phyloP scores from a whole-genome alignment of 2,797 vertebrate species.

The Picus viridis region DNA sequence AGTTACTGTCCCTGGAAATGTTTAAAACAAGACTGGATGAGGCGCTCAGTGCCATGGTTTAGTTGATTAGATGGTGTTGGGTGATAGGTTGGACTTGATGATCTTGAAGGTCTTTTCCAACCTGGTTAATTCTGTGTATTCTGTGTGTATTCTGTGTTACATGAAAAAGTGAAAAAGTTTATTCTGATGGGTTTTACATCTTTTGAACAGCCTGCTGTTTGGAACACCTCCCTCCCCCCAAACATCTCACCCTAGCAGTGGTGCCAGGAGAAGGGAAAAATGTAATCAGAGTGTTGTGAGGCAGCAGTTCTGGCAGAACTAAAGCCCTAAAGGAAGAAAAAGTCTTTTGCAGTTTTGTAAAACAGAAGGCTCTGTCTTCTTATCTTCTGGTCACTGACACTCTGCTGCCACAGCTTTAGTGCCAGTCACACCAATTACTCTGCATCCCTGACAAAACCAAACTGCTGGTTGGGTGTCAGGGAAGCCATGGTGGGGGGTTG shows the following conservation, averaged over 20 bases:
- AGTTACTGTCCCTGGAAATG: too few relatives aligned
- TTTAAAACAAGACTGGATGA: too few relatives aligned
- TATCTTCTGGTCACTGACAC: constrained; percentile 48
- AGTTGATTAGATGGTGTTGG: too few relatives aligned
- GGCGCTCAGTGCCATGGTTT: too few relatives aligned
- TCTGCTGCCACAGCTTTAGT: constrained; percentile 21
- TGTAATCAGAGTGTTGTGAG: background rate
- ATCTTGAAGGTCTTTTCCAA: too few relatives aligned
- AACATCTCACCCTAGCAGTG: too few relatives aligned
- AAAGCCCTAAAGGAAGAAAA: background rate
- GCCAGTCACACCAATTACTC: constrained; percentile 13
- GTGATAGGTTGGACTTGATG: too few relatives aligned
- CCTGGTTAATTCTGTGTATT: too few relatives aligned
- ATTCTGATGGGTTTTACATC: background rate
- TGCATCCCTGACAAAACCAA: constrained; percentile 49
- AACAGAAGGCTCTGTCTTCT: background rate
- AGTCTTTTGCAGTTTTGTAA: background rate
- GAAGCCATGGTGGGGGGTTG: too few relatives aligned
- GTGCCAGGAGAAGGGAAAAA: background rate
- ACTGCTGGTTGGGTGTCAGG: background rate
- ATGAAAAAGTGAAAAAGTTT: background rate
- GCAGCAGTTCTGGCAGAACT: background rate
- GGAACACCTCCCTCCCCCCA: background rate
- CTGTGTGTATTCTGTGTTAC: too few relatives aligned
- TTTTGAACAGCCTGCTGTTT: background rate